Conservation (phyloP, 2,888 invertebrate genomes). For the Idaea straminata region DNA sequence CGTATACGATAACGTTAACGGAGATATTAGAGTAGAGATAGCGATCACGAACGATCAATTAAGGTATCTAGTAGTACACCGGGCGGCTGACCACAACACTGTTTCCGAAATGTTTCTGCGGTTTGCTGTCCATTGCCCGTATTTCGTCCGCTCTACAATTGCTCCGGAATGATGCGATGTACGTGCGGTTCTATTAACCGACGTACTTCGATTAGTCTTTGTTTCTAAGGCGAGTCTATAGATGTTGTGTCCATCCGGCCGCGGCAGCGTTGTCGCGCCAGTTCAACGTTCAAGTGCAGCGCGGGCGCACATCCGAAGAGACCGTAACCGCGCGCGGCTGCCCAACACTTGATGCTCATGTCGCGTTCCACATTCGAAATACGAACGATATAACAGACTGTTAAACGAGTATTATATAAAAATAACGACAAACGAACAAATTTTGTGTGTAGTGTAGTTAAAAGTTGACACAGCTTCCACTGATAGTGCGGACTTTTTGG, state of each 20-base stretch:
- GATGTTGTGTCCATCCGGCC: slow-evolving; percentile 26
- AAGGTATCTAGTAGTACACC: slow-evolving; percentile 47
- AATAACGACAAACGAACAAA: slow-evolving; percentile 31
- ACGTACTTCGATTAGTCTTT: slow-evolving; percentile 38
- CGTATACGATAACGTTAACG: slow-evolving; percentile 37
- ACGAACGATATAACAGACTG: slow-evolving; percentile 37
- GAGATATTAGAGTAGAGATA: slow-evolving; percentile 33
- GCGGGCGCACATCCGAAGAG: slow-evolving; percentile 65
- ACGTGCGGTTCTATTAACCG: slow-evolving; percentile 45
- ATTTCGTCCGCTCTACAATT: slow-evolving; percentile 54
- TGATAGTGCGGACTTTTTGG: slow-evolving; percentile 43
- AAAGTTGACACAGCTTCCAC: slow-evolving; percentile 38
- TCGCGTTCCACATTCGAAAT: slow-evolving; percentile 48
- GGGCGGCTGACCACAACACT: slow-evolving; percentile 54
- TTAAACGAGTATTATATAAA: slow-evolving; percentile 32
- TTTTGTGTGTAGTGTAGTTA: slow-evolving; percentile 55
- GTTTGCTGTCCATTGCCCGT: slow-evolving; percentile 59
- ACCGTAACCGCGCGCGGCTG: slow-evolving; percentile 55
- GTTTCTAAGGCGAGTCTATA: slow-evolving; percentile 21
- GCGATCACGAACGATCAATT: slow-evolving; percentile 55
- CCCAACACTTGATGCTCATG: slow-evolving; percentile 40
- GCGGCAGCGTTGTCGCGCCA: slow-evolving; percentile 56
- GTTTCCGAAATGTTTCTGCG: slow-evolving; percentile 62
- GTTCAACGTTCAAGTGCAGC: slow-evolving; percentile 75
- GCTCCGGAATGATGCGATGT: slow-evolving; percentile 33